A percentile compares a stretch with the other conserved stretches of the same genome.
Conservation (phyloP, 2,888 invertebrate species). For the Conomelus anceps region DNA sequence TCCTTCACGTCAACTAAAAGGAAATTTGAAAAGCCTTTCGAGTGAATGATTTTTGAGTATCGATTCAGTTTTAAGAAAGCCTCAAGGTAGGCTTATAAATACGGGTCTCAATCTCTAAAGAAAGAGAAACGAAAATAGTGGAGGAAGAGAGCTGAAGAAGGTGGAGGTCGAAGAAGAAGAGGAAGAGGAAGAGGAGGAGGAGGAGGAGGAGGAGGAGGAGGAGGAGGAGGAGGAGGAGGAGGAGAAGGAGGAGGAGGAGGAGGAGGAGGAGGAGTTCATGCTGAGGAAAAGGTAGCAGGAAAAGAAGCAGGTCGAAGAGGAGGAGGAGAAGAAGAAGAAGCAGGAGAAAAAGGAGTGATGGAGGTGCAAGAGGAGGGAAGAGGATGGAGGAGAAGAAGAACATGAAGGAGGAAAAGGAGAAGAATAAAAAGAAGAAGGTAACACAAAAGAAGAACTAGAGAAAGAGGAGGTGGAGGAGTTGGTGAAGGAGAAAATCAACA, state of each 20-base stretch:
- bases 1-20: no score
- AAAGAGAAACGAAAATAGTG: no score
- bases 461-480: no score
- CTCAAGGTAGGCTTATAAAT: no score
- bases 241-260: neutral
- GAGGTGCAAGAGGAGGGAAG: neutral
- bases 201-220: neutral
- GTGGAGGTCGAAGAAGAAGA: neutral
- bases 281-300: neutral
- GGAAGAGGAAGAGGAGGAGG: neutral
- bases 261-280: neutral
- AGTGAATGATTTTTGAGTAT: no score
- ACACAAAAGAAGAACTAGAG: no score
- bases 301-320: neutral
- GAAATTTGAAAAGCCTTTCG: no score
- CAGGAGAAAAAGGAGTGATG: no score
- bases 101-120: no score
- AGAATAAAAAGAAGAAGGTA: neutral
- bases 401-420: neutral
- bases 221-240: neutral
- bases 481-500: no score
- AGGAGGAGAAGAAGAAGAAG: neutral
- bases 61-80: no score
- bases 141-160: no score
- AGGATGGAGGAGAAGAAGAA: neutral